Evolutionary conservation across 2,113 vertebrate species (phyloP).

Genomic region (Gila orcuttii): DNA sequence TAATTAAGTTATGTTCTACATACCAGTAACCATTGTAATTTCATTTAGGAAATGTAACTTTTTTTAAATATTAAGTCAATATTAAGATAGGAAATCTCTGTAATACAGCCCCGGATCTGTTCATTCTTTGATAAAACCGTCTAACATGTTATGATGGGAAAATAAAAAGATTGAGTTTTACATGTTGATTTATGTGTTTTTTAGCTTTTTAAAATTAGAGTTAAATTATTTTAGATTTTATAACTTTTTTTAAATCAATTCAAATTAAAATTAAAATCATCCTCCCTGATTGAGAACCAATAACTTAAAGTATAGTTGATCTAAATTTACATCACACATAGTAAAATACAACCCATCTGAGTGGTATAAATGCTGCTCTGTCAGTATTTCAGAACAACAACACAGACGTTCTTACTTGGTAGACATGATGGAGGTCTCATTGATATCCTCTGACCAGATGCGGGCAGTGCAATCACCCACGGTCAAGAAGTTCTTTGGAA

Average conservation of each 20-base stretch:
- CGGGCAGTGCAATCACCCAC: constrained; percentile 91
- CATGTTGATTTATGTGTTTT: background rate
- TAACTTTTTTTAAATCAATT: background rate
- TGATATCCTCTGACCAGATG: constrained; percentile 93
- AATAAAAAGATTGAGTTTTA: background rate
- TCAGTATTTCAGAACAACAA: background rate
- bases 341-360: background rate
- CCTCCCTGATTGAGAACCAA: background rate
- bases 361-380: background rate
- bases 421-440: constrained; percentile 91
- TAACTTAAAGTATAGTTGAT: background rate
- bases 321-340: background rate
- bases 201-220: background rate
- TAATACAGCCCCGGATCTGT: no score
- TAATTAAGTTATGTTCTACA: no score
- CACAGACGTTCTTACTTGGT: constrained; percentile 80
- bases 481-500: constrained; percentile 92
- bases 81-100: no score
- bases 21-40: no score
- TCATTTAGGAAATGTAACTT: no score
- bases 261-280: background rate
- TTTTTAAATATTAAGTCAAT: no score
- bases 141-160: no score
- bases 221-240: background rate
- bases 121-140: no score